Evolutionary conservation across 2,888 invertebrate genomes (phyloP), one percentile per base, ranked within the genome.

Genomic region (Chirona hameri): DNA sequence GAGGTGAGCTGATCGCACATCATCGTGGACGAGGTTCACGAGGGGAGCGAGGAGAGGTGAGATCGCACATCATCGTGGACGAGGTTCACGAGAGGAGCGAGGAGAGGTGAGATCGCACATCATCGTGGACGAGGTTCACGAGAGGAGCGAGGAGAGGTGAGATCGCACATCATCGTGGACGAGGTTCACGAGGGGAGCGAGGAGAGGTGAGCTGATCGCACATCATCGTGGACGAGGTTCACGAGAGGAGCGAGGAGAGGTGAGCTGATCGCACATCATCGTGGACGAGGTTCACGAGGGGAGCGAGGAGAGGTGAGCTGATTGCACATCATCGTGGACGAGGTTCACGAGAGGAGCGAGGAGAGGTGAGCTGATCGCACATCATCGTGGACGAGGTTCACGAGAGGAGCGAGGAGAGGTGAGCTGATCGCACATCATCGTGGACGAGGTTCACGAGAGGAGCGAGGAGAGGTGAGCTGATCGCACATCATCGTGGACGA

Each of bases 281-380:
- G 93, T 95, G 0, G 98, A 98, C 87, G 98, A 98, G 89, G 95
- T 98, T 0, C 98, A 98, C 87, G 97, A 98, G 88, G 90, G 98
- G 82, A 94, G 94, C 48, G 94, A 95, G 86, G 94, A 95, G 87
- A 94, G 91, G 92, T 89, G 90, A 90, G 85, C n/a, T n/a, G n/a
- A 0, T 94, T 95, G 0, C 97, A 98, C 87, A 89, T 95, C 14
- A 91, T 95, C 84, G 93, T 95, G 0, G 98, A 98, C 87, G 98
- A 98, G 89, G 95, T 98, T 0, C 98, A 98, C 87, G 97, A 98
- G 88, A 90, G 98, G 82, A 94, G 94, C 48, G 94, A 95, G 86
- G 94, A 95, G 87, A 94, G 91, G 92, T 89, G 90, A 90, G 85
- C n/a, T n/a, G n/a, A 0, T 94, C 95, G 0, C 97, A 98, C 87